Conservation (phyloP, 2,113 vertebrate species). For the Scomber japonicus region DNA sequence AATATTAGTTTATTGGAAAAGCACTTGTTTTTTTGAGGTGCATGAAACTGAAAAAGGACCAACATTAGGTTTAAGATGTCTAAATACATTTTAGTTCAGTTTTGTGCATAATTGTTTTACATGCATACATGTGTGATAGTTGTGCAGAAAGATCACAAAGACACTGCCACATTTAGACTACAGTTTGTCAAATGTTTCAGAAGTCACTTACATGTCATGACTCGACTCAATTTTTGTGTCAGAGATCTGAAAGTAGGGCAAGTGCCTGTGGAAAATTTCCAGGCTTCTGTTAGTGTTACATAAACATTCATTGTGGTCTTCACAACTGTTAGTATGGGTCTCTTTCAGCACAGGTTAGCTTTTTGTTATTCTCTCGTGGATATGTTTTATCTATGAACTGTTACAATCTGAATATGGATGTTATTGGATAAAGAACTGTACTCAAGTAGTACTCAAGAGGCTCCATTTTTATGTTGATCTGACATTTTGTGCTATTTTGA, state of each 20-base stretch:
- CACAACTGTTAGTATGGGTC: not conserved
- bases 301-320: slow-evolving; percentile 13
- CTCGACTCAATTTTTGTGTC: not conserved
- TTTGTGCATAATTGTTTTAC: slow-evolving; percentile 1
- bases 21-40: slow-evolving; percentile 22
- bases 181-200: not conserved
- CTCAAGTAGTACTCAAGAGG: not conserved
- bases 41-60: not conserved
- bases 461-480: slow-evolving; percentile 22
- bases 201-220: slow-evolving; percentile 19
- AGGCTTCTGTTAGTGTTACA: slow-evolving; percentile 8
- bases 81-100: not conserved
- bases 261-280: not conserved
- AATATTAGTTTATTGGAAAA: slow-evolving; percentile 26
- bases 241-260: not conserved
- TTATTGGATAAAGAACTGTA: slow-evolving; percentile 19
- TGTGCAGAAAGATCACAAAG: slow-evolving; percentile 12
- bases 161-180: slow-evolving; percentile 9
- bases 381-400: slow-evolving; percentile 39
- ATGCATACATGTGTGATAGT: not conserved
- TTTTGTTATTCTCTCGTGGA: not conserved
- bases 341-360: slow-evolving; percentile 28
- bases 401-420: slow-evolving; percentile 31
- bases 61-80: slow-evolving; percentile 1
- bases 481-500: slow-evolving; percentile 34